Percentiles rank a stretch among this genome's conserved stretches.
Conservation (phyloP, 2,797 vertebrate species). For the Oreochromis grahami region DNA sequence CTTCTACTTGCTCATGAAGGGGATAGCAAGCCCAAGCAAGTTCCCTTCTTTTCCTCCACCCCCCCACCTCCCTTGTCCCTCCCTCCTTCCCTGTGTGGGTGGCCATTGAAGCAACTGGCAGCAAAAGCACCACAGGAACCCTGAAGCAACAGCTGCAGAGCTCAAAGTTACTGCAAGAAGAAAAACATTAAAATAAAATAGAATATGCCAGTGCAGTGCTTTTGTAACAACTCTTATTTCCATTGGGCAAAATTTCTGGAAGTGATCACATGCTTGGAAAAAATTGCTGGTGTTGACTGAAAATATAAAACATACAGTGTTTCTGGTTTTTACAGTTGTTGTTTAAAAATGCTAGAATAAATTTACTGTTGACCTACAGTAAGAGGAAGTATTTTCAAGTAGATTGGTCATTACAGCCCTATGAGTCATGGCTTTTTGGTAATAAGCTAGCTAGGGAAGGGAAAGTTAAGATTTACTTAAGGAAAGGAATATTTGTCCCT, state of each 20-base stretch:
- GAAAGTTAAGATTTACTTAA: not conserved
- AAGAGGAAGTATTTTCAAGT: not conserved
- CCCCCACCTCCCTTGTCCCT: not conserved
- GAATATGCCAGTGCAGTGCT: not conserved
- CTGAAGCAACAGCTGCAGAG: slow-evolving; percentile 56
- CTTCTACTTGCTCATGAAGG: not conserved
- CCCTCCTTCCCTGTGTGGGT: slow-evolving; percentile 53
- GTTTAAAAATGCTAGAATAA: not conserved
- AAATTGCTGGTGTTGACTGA: not conserved
- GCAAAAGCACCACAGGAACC: slow-evolving; percentile 24
- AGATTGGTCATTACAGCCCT: not conserved
- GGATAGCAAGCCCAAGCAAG: slow-evolving; percentile 64
- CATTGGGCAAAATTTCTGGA: not conserved
- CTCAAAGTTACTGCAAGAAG: not conserved
- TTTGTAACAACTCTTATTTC: not conserved
- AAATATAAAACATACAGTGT: not conserved
- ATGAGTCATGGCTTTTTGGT: not conserved
- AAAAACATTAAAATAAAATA: not conserved
- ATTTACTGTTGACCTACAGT: not conserved
- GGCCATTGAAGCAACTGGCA: slow-evolving; percentile 62
- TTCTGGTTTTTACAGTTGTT: not conserved
- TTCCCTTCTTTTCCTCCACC: not conserved
- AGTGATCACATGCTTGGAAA: slow-evolving; percentile 32
- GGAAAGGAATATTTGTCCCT: not conserved
- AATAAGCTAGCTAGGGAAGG: not conserved